Conservation (phyloP, 2,797 vertebrate species). For the Leucoraja ocellata region DNA sequence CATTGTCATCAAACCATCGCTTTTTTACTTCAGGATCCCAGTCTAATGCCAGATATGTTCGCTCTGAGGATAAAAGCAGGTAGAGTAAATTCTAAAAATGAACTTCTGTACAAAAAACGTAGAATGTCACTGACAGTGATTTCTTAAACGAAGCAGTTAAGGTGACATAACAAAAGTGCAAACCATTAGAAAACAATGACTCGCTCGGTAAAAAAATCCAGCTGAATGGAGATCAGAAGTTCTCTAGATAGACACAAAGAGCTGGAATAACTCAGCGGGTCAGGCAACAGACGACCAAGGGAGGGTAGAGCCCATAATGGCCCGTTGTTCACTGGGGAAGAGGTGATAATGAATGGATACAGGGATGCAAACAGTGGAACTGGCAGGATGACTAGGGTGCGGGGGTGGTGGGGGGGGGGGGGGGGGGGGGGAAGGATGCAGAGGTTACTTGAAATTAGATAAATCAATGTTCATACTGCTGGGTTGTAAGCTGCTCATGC, state of each 20-base stretch:
- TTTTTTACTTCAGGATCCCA: constrained; percentile 95
- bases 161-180: neutral
- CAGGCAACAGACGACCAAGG: too few relatives aligned
- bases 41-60: constrained; percentile 95
- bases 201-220: neutral
- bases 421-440: too few relatives aligned
- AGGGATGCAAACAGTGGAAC: too few relatives aligned
- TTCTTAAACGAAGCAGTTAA: neutral
- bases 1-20: constrained; percentile 86
- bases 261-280: too few relatives aligned
- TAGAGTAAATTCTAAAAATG: neutral
- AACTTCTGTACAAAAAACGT: neutral
- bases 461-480: too few relatives aligned
- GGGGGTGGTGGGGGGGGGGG: too few relatives aligned
- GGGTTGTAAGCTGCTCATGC: too few relatives aligned
- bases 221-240: neutral
- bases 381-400: too few relatives aligned
- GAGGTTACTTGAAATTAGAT: too few relatives aligned
- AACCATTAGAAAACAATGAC: neutral
- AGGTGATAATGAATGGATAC: too few relatives aligned
- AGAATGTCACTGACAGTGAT: neutral
- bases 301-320: too few relatives aligned
- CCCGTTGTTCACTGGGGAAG: too few relatives aligned
- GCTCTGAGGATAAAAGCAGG: constrained; percentile 65
- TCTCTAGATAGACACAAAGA: neutral